Evolutionary conservation across 2,888 invertebrate genomes (phyloP).

Genomic region (Drepana falcataria): DNA sequence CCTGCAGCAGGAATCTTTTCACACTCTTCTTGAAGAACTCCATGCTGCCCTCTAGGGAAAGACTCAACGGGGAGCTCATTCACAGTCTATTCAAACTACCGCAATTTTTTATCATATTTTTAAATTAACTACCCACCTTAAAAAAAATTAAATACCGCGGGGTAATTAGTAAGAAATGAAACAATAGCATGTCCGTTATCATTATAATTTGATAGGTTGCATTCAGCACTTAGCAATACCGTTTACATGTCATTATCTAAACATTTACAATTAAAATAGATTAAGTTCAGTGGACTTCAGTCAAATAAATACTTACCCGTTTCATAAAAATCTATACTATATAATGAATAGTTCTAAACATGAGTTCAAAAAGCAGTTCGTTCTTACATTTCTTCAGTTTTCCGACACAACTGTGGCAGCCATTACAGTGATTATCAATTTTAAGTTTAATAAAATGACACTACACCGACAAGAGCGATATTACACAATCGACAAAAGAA

Average conservation of each 20-base stretch:
- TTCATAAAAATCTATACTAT: slow-evolving; percentile 21
- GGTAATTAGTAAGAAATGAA: slow-evolving; percentile 28
- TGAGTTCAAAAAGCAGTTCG: no score
- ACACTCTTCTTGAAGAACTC: no score
- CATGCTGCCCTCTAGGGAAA: no score
- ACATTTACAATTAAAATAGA: slow-evolving; percentile 43
- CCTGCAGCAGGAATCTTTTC: no score
- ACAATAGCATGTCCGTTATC: slow-evolving; percentile 36
- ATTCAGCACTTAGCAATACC: slow-evolving; percentile 47
- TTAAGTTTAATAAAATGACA: slow-evolving; percentile 23
- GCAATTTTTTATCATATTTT: no score
- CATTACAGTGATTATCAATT: slow-evolving; percentile 18
- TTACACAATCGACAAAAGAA: slow-evolving; percentile 55
- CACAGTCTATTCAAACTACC: no score
- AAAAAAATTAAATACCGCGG: no score
- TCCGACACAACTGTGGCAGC: not conserved
- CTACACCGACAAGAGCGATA: slow-evolving; percentile 41
- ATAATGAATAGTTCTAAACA: not conserved
- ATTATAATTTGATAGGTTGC: slow-evolving; percentile 64
- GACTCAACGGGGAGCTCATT: no score
- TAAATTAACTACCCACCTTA: no score
- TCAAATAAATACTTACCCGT: slow-evolving; percentile 35
- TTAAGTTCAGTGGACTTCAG: slow-evolving; percentile 32
- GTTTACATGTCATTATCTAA: slow-evolving; percentile 56
- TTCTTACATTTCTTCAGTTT: not conserved